phyloP scores from a whole-genome alignment of 2,888 invertebrate genomes.

The Mythimna lalbum region DNA sequence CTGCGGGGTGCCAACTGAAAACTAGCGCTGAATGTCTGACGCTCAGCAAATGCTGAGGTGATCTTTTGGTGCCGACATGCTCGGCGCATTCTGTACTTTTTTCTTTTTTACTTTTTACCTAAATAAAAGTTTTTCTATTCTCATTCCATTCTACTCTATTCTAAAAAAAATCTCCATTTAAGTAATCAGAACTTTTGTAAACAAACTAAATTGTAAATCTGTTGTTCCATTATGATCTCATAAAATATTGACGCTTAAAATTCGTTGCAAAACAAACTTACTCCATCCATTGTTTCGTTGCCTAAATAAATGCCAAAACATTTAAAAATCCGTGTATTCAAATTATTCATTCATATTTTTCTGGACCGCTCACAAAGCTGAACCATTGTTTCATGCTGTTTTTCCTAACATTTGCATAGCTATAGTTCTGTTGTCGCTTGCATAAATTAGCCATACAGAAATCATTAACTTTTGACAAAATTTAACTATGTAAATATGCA shows the following conservation, averaged over 20 bases:
- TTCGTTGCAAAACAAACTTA: constrained; percentile 13
- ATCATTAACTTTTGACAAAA: constrained; percentile 1
- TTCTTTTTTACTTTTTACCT: too few relatives aligned
- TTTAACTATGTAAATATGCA: too few relatives aligned
- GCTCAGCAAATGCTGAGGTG: too few relatives aligned
- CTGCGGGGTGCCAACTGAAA: too few relatives aligned
- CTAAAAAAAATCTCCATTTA: background rate
- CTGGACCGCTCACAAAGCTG: constrained; percentile 25
- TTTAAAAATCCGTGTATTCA: constrained; percentile 30
- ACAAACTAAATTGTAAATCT: constrained; percentile 5
- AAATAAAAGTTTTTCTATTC: too few relatives aligned
- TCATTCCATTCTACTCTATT: too few relatives aligned
- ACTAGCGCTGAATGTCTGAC: too few relatives aligned
- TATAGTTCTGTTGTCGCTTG: constrained; percentile 37
- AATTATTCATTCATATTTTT: constrained; percentile 22
- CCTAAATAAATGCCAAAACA: constrained; percentile 13
- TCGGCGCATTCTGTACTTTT: too few relatives aligned
- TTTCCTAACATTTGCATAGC: constrained; percentile 46
- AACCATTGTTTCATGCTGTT: constrained; percentile 25
- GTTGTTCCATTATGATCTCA: constrained; percentile 35
- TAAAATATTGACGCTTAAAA: constrained; percentile 39
- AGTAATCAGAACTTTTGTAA: constrained; percentile 21
- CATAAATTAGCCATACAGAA: constrained; percentile 34
- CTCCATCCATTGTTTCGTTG: constrained; percentile 11
- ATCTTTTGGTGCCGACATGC: too few relatives aligned